Evolutionary conservation across 2,113 vertebrate species (phyloP).

Genomic region (Cryptotis parvus): DNA sequence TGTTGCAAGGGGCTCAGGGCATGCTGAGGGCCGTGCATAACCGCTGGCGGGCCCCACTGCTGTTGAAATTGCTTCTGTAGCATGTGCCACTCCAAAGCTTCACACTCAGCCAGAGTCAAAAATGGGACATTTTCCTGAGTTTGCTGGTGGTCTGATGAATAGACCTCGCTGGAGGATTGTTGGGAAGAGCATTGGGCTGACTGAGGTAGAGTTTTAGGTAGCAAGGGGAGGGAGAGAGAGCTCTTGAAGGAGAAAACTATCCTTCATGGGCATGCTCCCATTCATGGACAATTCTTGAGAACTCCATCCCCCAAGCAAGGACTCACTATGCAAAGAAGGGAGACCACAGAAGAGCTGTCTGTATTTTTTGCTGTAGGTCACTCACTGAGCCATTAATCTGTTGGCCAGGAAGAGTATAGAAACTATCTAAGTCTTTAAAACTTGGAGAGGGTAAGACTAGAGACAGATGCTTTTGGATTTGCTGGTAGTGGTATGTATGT

Average conservation of each 20-base stretch:
- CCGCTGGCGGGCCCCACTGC: conserved; percentile 43
- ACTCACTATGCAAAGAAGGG: conserved; percentile 78
- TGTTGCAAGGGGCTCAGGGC: neutral
- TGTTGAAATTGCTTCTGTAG: conserved; percentile 68
- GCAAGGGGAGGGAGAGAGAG: neutral
- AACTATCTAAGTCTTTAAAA: neutral
- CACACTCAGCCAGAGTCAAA: conserved; percentile 45
- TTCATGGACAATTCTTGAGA: neutral
- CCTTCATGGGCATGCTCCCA: neutral
- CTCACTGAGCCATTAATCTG: neutral
- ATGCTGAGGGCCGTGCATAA: neutral
- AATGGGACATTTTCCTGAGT: conserved; percentile 27
- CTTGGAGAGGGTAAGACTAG: neutral
- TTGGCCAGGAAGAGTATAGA: neutral
- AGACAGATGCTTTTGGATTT: neutral
- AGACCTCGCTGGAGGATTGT: neutral
- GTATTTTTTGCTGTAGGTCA: neutral
- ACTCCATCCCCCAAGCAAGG: conserved; percentile 11
- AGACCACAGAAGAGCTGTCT: conserved; percentile 74
- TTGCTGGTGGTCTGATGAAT: neutral
- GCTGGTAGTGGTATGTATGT: neutral
- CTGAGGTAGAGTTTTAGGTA: neutral
- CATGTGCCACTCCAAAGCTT: conserved; percentile 72
- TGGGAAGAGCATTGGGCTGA: neutral
- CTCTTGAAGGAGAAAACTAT: neutral